Base-by-base conservation (phyloP, 2,888 invertebrate species). In the Glaucopsyche alexis region DNA sequence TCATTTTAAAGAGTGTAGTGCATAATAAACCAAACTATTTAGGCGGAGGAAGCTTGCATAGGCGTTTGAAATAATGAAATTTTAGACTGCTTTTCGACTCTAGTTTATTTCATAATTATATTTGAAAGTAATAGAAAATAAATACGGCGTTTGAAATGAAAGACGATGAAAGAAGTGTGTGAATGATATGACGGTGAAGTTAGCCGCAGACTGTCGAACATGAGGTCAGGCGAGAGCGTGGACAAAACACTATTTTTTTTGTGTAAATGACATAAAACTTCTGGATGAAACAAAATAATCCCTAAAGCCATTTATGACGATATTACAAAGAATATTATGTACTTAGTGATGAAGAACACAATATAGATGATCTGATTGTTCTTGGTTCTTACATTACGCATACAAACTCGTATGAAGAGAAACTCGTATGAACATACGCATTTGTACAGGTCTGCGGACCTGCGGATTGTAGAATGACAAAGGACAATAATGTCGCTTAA, bases 401-500 rank as follows among this genome's bases (percentile, higher is more conserved):
- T 47, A 47, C 9, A 47, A 47, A 47, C 13, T 4, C 47, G 74
- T 77, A 77, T 74, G 75, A 50, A 72, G 76, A 76, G 74, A 76
- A 77, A 74, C 29, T 72, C 72, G 65, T 73, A 42, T 42, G 42
- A 42, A 42, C 73, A 40, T 71, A 71, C 72, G 72, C 77, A 71
- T 84, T 82, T 82, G 79, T 76, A 74, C 75, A 71, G 73, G 74
- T 73, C 72, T 60, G 80, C 83, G 83, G 78, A 80, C 81, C 60
- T 29, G 60, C 38, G 60, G 55, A 55, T 55, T 19, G 79, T 81
- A 81, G 82, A 82, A 84, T 83, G 83, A 83, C 89, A 90, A 91
- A 90, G 85, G 85, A 82, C 83, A 85, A 89, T 88, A 87, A 89
- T 89, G 91, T 89, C 88, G 88, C 83, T 88, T 88, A 87, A 89